Percentiles rank a stretch among this genome's conserved stretches.
Conservation (phyloP, 1,140 invertebrate species). For the Drosophila paulistorum region DNA sequence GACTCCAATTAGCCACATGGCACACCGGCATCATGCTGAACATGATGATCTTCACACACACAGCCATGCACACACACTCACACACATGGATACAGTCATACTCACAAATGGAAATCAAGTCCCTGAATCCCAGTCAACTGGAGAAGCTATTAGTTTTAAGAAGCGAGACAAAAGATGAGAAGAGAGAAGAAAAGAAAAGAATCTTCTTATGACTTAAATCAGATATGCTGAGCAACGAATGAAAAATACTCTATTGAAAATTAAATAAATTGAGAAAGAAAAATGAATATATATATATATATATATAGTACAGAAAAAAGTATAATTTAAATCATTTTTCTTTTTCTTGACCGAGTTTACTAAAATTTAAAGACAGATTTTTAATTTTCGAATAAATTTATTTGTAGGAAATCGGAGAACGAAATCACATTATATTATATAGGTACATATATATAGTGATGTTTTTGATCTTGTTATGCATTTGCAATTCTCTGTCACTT, state of each 20-base stretch:
- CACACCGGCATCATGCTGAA: conserved; percentile 31
- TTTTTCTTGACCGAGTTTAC: too few species aligned
- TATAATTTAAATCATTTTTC: too few species aligned
- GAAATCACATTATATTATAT: not conserved
- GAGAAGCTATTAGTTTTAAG: conserved; percentile 60
- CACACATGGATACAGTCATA: not conserved
- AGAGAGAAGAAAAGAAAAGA: not conserved
- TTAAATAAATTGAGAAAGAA: too few species aligned
- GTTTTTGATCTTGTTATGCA: conserved; percentile 52
- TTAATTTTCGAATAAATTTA: not conserved
- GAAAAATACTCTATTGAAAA: not conserved
- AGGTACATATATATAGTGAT: not conserved
- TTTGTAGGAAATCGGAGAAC: not conserved
- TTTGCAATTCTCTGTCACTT: conserved; percentile 16
- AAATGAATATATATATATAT: too few species aligned
- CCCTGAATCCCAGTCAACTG: conserved; percentile 18
- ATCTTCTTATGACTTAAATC: conserved; percentile 1
- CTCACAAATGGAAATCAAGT: conserved; percentile 29
- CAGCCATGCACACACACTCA: conserved; percentile 10
- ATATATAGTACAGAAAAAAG: too few species aligned
- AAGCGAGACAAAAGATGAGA: conserved; percentile 21
- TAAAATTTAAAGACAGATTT: too few species aligned
- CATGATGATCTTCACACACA: conserved; percentile 6
- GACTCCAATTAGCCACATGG: conserved; percentile 78
- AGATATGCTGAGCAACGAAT: not conserved